Evolutionary conservation across 1,140 invertebrate species (phyloP).

Genomic region (Sitophilus oryzae): DNA sequence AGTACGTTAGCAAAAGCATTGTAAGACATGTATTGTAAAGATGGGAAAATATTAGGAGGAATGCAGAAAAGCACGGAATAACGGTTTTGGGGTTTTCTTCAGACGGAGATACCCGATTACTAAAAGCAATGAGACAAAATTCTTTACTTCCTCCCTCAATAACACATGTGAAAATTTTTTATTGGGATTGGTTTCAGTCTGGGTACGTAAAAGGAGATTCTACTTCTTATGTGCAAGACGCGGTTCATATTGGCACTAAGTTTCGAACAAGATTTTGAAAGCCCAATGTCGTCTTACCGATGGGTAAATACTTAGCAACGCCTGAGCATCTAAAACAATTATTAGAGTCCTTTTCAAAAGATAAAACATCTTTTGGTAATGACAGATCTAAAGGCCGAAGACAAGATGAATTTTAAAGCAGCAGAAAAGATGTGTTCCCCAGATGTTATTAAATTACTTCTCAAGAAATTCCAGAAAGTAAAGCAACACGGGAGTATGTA

Average conservation of each 20-base stretch:
- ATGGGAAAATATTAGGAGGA: conserved; percentile 10
- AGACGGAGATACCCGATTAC: conserved; percentile 22
- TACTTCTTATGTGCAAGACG: conserved; percentile 12
- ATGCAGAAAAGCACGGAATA: conserved; percentile 1
- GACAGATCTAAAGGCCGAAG: conserved; percentile 9
- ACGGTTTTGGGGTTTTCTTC: conserved; percentile 16
- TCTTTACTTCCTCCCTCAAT: neutral
- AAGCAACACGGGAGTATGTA: conserved; percentile 13
- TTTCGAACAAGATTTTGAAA: conserved; percentile 16
- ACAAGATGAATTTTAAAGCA: conserved; percentile 17
- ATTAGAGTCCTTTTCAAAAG: conserved; percentile 5
- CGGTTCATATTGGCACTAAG: conserved; percentile 16
- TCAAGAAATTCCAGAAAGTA: conserved; percentile 4
- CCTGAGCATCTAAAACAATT: conserved; percentile 3
- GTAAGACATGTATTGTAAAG: no score
- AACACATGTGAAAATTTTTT: neutral
- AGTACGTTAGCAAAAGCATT: no score
- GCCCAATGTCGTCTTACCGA: neutral
- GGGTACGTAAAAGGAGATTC: neutral
- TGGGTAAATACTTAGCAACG: conserved; percentile 7
- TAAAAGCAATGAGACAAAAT: conserved; percentile 4
- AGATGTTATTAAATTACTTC: conserved; percentile 5
- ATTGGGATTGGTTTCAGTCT: conserved; percentile 11
- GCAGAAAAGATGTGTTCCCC: conserved; percentile 16
- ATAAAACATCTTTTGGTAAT: conserved; percentile 12